These are phyloP conservation scores for Chondrosia reniformis DNA, from an alignment of 37 sponge, comb jelly and placozoan genomes.

Conservation along the genomic window DNA sequence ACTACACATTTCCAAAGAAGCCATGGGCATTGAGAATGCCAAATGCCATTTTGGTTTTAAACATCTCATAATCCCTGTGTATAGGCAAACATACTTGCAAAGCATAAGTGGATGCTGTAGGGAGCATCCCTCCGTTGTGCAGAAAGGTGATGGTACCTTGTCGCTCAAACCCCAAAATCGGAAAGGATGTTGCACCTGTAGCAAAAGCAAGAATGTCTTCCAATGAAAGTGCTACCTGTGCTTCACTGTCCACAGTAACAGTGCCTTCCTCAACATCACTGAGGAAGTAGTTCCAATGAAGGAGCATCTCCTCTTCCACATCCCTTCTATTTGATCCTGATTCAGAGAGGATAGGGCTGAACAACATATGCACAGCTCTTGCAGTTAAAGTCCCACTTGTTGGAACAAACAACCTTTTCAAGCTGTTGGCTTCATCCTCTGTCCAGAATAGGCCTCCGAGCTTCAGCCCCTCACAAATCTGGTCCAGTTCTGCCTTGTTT, in stretches of 20 bases:
- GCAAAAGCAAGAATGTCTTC: constrained; percentile 9
- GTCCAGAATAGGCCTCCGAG: not conserved
- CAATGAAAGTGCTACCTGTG: constrained; percentile 9
- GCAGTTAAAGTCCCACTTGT: not conserved
- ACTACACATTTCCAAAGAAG: constrained; percentile 15
- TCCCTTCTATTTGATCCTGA: not conserved
- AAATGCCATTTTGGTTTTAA: constrained; percentile 2
- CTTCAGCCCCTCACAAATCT: not conserved
- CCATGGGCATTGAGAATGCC: constrained; percentile 20
- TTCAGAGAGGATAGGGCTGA: constrained; percentile 5
- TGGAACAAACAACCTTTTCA: constrained; percentile 11
- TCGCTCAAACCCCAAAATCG: constrained; percentile 1
- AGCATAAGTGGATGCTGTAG: not conserved
- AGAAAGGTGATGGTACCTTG: constrained; percentile 14
- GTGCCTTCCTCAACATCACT: constrained; percentile 7
- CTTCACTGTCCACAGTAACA: not conserved
- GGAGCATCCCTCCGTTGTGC: not conserved
- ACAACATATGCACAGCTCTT: constrained; percentile 4
- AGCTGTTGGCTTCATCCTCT: constrained; percentile 16
- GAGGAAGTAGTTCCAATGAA: constrained; percentile 12
- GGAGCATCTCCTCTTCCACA: not conserved
- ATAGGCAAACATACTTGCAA: not conserved
- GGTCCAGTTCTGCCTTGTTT: constrained; percentile 4
- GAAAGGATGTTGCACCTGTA: not conserved
- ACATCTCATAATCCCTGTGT: not conserved